These are phyloP conservation scores for Chunga burmeisteri DNA, from an alignment of 2,113 vertebrate genomes.

Conservation along the genomic window DNA sequence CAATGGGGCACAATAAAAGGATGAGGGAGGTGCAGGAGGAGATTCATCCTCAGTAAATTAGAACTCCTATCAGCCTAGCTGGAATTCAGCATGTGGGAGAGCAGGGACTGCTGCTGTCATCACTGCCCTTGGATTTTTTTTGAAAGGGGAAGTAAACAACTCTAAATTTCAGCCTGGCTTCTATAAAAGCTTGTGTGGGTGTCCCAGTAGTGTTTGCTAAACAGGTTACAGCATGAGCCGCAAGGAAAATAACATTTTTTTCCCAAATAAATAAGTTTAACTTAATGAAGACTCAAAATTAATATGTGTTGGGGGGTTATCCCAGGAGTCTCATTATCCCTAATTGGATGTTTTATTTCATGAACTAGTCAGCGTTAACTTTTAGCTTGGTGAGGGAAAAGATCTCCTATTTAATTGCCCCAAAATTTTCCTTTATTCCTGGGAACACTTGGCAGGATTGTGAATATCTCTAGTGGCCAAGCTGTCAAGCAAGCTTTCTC, in stretches of 20 bases:
- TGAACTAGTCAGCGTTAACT: constrained; percentile 17
- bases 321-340: constrained; percentile 47
- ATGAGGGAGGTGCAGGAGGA: neutral
- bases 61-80: neutral
- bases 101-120: constrained; percentile 27
- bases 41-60: neutral
- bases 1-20: neutral
- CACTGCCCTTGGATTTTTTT: neutral
- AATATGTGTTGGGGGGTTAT: neutral
- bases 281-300: constrained; percentile 35
- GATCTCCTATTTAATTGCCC: constrained; percentile 23
- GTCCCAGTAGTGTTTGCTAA: constrained; percentile 49
- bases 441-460: constrained; percentile 30
- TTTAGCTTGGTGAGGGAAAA: constrained; percentile 24
- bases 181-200: constrained; percentile 15
- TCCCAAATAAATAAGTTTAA: constrained; percentile 38
- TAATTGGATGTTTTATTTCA: constrained; percentile 49
- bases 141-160: constrained; percentile 42
- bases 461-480: constrained; percentile 14
- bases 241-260: constrained; percentile 10
- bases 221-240: neutral
- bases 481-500: constrained; percentile 26
- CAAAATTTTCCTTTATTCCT: constrained; percentile 20
- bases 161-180: constrained; percentile 33
- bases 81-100: constrained; percentile 27